A percentile compares a stretch with the other conserved stretches of the same genome.
These are phyloP conservation scores for Hydropsyche betteni DNA, from an alignment of 2,888 invertebrate species.

Conservation along the genomic window DNA sequence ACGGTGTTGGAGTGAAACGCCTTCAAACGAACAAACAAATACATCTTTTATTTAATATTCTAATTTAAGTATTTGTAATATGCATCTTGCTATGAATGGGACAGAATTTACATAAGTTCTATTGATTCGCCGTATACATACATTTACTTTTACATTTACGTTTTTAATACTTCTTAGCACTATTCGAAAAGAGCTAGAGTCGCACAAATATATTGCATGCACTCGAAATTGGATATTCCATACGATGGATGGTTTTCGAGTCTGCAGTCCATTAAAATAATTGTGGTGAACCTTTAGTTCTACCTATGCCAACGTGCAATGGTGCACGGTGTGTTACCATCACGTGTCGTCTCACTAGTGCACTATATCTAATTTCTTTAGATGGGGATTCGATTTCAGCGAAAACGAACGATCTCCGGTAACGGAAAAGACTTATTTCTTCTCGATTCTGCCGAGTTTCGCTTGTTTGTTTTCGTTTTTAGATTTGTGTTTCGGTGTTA, in stretches of 20 bases:
- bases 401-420: neutral
- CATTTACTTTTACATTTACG: no score
- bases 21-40: no score
- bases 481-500: constrained; percentile 14
- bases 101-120: neutral
- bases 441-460: neutral
- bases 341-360: neutral
- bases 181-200: no score
- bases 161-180: no score
- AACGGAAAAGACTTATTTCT: neutral
- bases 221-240: constrained; percentile 14
- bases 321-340: no score
- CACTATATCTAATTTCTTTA: constrained; percentile 11
- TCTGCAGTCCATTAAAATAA: constrained; percentile 24
- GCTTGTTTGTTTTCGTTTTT: neutral
- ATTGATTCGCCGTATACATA: neutral
- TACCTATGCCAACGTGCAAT: neutral
- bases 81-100: neutral
- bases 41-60: no score
- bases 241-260: neutral
- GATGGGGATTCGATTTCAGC: neutral
- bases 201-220: neutral
- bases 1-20: no score
- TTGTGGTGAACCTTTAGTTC: neutral
- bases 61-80: no score